Evolutionary conservation across 1,140 invertebrate species (phyloP), one percentile per base, ranked within the genome.

Genomic region (Trachelipus rathkii): DNA sequence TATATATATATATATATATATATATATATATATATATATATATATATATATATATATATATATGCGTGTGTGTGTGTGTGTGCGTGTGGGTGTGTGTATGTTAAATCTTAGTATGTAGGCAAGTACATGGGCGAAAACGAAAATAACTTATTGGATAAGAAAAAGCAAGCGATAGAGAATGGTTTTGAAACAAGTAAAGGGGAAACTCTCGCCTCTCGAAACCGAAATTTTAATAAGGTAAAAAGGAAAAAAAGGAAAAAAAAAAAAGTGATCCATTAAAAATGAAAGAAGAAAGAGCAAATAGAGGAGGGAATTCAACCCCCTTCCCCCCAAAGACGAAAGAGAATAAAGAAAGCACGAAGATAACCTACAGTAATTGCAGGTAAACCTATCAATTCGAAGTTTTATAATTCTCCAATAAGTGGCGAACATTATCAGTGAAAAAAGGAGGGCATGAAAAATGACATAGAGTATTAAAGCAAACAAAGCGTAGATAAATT

Each of bases 391-490:
- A 60, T 60, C 19, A 60, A 60, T 60, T 60, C 50, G 8, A 60
- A 60, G 50, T 60, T 60, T 60, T 60, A 60, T 60, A 60, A 60
- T 60, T 60, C 50, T 15, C 50, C 50, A 13, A 60, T 60, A 60
- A 60, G 19, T 60, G 50, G 19, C 11, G 19, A 13, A 60, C 50
- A 15, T 60, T 60, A 60, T 60, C 19, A 60, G 11, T 19, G 50
- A 60, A 60, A 13, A 60, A 19, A 60, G 19, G 19, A 60, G 19
- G 50, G 8, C 11, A 60, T 19, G 50, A 60, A 19, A 60, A 19
- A 13, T 60, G 50, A 60, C 11, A 60, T 60, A 60, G 19, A 60
- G 50, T 4, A 60, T 15, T 15, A 19, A 8, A 19, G 11, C 19
- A 60, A 19, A 60, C 11, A 60, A 60, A 60, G 19, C 11, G 3